A percentile compares a stretch with the other conserved stretches of the same genome.
These are phyloP conservation scores for Lepidocyrtoides sp. DNA, from an alignment of 2,888 invertebrate genomes.

Conservation along the genomic window DNA sequence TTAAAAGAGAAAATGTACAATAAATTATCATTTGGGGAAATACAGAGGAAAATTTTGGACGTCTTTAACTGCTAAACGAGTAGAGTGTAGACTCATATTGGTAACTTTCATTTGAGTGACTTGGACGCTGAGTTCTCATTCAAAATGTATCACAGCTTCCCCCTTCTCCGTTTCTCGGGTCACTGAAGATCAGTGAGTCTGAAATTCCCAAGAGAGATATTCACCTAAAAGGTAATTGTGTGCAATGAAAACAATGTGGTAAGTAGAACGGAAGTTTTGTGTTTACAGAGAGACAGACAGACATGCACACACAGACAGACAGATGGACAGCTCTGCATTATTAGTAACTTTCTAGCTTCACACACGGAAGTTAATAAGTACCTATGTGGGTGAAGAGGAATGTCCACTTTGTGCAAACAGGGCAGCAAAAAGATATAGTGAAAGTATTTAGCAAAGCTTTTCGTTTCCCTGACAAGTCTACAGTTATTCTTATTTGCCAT, in stretches of 20 bases:
- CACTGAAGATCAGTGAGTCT: no score
- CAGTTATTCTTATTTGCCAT: neutral
- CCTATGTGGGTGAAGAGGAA: neutral
- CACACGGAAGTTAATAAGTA: neutral
- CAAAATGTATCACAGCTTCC: no score
- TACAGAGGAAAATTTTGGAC: neutral
- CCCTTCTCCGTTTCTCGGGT: no score
- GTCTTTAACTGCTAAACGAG: no score
- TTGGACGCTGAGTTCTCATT: no score
- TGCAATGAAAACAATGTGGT: neutral
- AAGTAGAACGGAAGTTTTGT: no score
- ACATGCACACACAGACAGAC: neutral
- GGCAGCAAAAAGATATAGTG: neutral
- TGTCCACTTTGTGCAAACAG: neutral
- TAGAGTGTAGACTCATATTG: no score
- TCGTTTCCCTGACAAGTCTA: neutral
- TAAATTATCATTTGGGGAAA: neutral
- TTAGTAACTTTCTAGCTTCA: no score
- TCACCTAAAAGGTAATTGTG: neutral
- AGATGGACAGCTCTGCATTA: neutral
- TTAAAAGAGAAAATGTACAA: neutral
- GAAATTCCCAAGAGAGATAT: no score
- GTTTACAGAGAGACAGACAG: no score
- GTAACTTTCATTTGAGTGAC: no score
- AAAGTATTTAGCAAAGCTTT: constrained; percentile 46